phyloP scores from a whole-genome alignment of 2,797 vertebrate genomes.

The Helarctos malayanus region DNA sequence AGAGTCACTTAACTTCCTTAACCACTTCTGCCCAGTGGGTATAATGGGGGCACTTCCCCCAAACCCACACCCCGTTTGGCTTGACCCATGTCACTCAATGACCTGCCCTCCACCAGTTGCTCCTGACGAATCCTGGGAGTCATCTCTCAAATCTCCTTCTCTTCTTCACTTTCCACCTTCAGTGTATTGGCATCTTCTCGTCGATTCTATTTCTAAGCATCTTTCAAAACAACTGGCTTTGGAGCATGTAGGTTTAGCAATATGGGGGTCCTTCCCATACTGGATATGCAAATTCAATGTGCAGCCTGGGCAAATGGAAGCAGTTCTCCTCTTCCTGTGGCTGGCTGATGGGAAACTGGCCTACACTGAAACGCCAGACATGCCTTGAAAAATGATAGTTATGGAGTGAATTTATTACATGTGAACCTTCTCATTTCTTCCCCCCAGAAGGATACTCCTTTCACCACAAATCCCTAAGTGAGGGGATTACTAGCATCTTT shows the following conservation, averaged over 20 bases:
- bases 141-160: not conserved
- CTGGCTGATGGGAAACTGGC: not conserved
- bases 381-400: not conserved
- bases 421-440: not conserved
- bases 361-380: not conserved
- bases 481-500: not conserved
- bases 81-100: not conserved
- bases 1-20: not conserved
- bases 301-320: accelerated
- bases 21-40: not conserved
- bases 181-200: not conserved
- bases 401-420: not conserved
- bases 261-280: not conserved
- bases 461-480: not conserved
- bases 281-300: accelerated
- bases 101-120: not conserved
- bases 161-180: not conserved
- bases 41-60: not conserved
- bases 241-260: too few species aligned
- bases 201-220: not conserved
- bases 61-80: accelerated
- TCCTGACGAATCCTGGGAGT: not conserved
- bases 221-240: not conserved
- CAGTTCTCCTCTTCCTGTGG: not conserved
- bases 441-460: not conserved